Evolutionary conservation across 1,140 invertebrate species (phyloP), one percentile per base, ranked within the genome.

Genomic region (Cyclina sinensis): DNA sequence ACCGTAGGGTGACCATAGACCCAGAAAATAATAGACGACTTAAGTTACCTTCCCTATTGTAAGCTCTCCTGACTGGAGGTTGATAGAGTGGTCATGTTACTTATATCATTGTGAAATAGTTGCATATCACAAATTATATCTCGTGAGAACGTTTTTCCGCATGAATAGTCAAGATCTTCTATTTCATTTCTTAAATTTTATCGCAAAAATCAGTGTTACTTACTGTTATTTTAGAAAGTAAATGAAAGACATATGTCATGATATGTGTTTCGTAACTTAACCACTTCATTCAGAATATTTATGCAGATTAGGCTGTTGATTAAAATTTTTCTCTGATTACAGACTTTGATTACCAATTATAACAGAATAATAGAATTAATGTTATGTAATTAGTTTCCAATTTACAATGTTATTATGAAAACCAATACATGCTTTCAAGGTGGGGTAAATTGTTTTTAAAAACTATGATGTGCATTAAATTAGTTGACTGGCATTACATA

Each of bases 11-110:
- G 85, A 76, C 62, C 85, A 78, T 0, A 35, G 51, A 87, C 51
- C 85, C 76, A 80, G 62, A 87, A 79, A 87, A 87, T 87, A 87
- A 87, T 87, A 59, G 74, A 68, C 21, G 70, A 54, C 32, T 87
- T 46, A 37, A 80, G 54, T 87, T 87, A 80, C 85, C 48, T 21
- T 12, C 43, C 74, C 59, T 70, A 70, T 87, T 87, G 57, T 87
- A 3, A 43, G 51, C 70, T 70, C 85, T 68, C 73, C 62, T 86
- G 57, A 70, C 82, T 65, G 76, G 35, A 68, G 76, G 65, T 79
- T 65, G 43, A 80, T 54, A 62, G 24, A 51, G 76, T 79, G 37
- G 51, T 87, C 85, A 87, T 65, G 57, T 87, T 87, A 87, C 85
- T 46, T 87, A 87, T 87, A 87, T 87, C 85, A 57, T 78, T 87